A percentile compares a stretch with the other conserved stretches of the same genome.
Evolutionary conservation across 2,797 vertebrate genomes (phyloP).

Genomic region (Thripadectes ignobilis): DNA sequence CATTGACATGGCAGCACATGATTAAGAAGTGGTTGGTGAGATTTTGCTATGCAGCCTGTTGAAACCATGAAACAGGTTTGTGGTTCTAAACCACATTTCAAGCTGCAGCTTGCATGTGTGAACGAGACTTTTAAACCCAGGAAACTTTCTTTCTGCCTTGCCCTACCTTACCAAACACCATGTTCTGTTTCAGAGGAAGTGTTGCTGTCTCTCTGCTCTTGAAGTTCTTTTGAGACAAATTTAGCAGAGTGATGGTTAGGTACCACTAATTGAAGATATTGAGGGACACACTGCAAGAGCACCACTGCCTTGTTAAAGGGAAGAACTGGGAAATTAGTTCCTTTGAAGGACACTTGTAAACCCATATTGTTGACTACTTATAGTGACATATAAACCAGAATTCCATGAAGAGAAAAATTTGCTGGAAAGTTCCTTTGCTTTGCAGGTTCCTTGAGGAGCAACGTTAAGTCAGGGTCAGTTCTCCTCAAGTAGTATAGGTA

Average conservation of each 20-base stretch:
- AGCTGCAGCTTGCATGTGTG: neutral
- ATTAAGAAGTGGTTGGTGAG: neutral
- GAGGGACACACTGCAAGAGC: neutral
- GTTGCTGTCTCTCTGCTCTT: neutral
- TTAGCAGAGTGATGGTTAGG: neutral
- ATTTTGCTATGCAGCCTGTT: neutral
- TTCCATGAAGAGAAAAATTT: neutral
- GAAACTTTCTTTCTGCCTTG: neutral
- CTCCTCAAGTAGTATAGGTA: neutral
- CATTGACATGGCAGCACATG: neutral
- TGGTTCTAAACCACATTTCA: neutral
- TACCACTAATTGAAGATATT: neutral
- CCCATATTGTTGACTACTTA: neutral
- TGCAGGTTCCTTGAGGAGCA: neutral
- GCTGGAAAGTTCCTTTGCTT: neutral
- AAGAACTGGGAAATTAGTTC: neutral
- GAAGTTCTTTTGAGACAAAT: neutral
- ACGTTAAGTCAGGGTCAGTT: fast-evolving
- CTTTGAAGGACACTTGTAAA: neutral
- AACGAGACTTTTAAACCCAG: neutral
- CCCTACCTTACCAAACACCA: neutral
- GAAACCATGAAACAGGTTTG: neutral
- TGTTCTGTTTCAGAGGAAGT: neutral
- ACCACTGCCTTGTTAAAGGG: neutral
- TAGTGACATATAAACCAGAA: neutral